Evolutionary conservation across 2,888 invertebrate genomes (phyloP).

Genomic region (Bellardia bayeri): DNA sequence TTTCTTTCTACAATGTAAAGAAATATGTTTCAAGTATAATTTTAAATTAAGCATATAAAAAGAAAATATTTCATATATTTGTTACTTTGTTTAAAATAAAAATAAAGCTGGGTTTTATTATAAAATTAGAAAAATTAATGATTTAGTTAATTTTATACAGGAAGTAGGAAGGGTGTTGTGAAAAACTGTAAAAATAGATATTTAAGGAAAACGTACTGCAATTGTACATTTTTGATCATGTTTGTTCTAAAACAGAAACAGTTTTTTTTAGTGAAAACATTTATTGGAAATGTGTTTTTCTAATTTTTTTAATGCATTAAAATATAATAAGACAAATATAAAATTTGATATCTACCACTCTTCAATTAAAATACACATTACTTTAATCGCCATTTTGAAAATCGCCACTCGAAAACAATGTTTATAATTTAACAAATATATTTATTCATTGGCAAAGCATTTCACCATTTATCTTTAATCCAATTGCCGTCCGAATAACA

Average conservation of each 20-base stretch:
- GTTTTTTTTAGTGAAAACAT: background rate
- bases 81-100: background rate
- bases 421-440: background rate
- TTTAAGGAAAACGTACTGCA: background rate
- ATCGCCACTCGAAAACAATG: too few species aligned
- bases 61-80: background rate
- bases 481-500: background rate
- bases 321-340: too few species aligned
- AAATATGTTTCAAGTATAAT: slow-evolving; percentile 45
- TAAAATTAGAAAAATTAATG: slow-evolving; percentile 12
- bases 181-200: background rate
- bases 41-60: slow-evolving; percentile 50
- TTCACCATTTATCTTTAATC: slow-evolving; percentile 15
- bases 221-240: background rate
- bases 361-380: too few species aligned
- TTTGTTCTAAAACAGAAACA: too few species aligned
- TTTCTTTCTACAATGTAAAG: too few species aligned
- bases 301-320: too few species aligned
- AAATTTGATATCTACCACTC: too few species aligned
- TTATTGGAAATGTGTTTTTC: too few species aligned
- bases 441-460: background rate
- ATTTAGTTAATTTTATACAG: slow-evolving; percentile 18
- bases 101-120: background rate
- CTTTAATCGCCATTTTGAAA: too few species aligned
- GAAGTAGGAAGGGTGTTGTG: background rate